These are phyloP conservation scores for Agrochola lota DNA, from an alignment of 2,888 invertebrate species.

Conservation along the genomic window DNA sequence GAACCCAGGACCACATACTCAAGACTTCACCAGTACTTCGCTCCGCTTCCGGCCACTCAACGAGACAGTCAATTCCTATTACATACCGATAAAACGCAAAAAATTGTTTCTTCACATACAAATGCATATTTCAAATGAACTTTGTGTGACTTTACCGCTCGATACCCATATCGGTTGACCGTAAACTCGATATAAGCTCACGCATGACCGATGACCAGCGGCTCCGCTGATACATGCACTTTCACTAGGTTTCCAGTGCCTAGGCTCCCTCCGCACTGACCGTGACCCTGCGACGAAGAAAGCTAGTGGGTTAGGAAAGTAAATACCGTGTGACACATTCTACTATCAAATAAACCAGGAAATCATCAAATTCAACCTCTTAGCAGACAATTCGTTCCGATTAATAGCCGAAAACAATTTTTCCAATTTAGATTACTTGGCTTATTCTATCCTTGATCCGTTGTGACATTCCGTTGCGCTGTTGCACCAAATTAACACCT, in stretches of 20 bases:
- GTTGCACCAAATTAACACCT: slow-evolving; percentile 64
- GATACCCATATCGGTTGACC: slow-evolving; percentile 39
- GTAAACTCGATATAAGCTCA: slow-evolving; percentile 55
- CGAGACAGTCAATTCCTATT: not conserved
- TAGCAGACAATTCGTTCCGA: not conserved
- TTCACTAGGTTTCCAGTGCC: slow-evolving; percentile 75
- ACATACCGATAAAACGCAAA: not conserved
- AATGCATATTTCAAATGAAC: not conserved
- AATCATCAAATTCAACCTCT: slow-evolving; percentile 9
- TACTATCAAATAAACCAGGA: not conserved
- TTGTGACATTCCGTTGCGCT: slow-evolving; percentile 66
- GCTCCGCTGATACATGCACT: slow-evolving; percentile 65
- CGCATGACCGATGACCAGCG: slow-evolving; percentile 56
- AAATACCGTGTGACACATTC: slow-evolving; percentile 51
- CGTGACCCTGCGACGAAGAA: slow-evolving; percentile 72
- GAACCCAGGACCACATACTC: not conserved
- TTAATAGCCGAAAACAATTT: slow-evolving; percentile 58
- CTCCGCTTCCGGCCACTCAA: not conserved
- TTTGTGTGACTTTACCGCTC: slow-evolving; percentile 8
- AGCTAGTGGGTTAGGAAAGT: slow-evolving; percentile 75
- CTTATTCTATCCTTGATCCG: slow-evolving; percentile 60
- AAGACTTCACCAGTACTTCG: not conserved
- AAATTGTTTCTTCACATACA: not conserved
- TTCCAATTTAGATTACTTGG: slow-evolving; percentile 51
- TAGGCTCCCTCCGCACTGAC: slow-evolving; percentile 66